Conservation (phyloP, 2,888 invertebrate genomes). For the Trissoscelio sp. region DNA sequence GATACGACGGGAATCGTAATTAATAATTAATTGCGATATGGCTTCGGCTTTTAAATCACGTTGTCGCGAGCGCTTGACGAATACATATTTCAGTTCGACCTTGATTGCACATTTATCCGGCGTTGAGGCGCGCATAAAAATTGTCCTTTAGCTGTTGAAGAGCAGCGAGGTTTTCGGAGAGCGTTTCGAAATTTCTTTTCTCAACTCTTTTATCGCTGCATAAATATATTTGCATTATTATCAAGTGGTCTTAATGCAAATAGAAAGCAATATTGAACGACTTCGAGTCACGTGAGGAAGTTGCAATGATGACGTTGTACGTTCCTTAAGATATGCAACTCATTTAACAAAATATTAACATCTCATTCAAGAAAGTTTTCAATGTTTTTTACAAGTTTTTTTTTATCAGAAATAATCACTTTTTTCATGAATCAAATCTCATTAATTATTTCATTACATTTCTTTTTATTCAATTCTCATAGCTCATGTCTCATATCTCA, state of each 20-base stretch:
- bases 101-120: conserved; percentile 39
- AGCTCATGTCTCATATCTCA: no score
- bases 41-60: conserved; percentile 8
- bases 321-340: conserved; percentile 8
- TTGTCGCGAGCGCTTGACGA: conserved; percentile 16
- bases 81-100: conserved; percentile 36
- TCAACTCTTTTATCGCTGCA: conserved; percentile 43
- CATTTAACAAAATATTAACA: background rate
- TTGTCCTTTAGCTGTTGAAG: conserved; percentile 2
- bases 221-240: conserved; percentile 56
- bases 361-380: background rate
- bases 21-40: background rate
- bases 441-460: no score
- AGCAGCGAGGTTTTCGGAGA: conserved; percentile 22
- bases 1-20: no score
- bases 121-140: conserved; percentile 24
- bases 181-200: conserved; percentile 52
- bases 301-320: conserved; percentile 2
- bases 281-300: conserved; percentile 22
- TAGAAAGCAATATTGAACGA: conserved; percentile 49
- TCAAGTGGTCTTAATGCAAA: conserved; percentile 50
- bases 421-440: no score
- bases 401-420: no score
- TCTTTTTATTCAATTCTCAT: no score
- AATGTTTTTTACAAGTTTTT: no score